Evolutionary conservation across 2,113 vertebrate genomes (phyloP).

Genomic region (Okapia johnstoni): DNA sequence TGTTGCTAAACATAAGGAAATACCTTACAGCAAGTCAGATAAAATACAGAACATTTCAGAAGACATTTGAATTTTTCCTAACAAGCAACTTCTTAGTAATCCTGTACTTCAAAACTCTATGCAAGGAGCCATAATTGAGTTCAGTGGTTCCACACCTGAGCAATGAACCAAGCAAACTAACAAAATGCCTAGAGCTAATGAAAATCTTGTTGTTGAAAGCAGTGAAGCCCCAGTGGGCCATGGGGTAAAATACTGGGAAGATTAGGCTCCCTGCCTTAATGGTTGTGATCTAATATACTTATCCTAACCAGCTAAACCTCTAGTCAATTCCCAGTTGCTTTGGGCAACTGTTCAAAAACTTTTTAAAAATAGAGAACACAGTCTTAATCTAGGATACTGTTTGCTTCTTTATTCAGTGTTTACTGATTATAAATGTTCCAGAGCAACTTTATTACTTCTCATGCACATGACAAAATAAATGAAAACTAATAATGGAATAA

Average conservation of each 20-base stretch:
- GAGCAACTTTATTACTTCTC: background rate
- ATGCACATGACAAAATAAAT: background rate
- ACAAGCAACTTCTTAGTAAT: conserved; percentile 42
- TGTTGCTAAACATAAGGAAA: conserved; percentile 48
- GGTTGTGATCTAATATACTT: background rate
- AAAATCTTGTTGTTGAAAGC: conserved; percentile 51
- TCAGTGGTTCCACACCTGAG: conserved; percentile 53
- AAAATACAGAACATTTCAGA: background rate
- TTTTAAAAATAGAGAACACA: background rate
- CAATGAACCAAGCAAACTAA: conserved; percentile 45
- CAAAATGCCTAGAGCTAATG: conserved; percentile 43
- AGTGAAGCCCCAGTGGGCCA: background rate
- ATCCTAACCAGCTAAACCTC: background rate
- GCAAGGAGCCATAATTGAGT: conserved; percentile 39
- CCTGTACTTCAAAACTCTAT: conserved; percentile 26
- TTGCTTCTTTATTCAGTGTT: background rate
- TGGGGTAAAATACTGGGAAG: background rate
- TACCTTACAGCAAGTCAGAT: conserved; percentile 11
- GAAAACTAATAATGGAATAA: background rate
- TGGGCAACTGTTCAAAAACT: background rate
- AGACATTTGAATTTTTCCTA: conserved; percentile 17
- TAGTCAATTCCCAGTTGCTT: background rate
- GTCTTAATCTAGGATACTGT: background rate
- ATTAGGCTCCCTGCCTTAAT: background rate
- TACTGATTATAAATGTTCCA: background rate